Conservation (phyloP, 2,797 vertebrate genomes). For the Lutjanus argentimaculatus region DNA sequence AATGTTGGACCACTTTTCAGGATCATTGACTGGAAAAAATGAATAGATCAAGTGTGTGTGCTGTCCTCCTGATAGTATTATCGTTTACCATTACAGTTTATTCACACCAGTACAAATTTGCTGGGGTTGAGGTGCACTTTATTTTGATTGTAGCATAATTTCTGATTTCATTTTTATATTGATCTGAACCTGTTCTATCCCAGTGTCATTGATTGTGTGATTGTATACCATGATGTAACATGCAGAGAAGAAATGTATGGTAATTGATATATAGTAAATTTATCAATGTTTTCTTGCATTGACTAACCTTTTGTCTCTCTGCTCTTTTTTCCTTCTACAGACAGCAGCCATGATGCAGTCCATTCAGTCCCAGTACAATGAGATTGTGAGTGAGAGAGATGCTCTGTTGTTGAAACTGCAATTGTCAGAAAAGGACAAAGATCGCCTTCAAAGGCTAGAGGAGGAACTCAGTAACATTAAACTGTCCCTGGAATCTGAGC, state of each 20-base stretch:
- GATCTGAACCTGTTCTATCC: not conserved
- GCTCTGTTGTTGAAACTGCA: slow-evolving; percentile 90
- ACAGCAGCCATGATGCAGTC: slow-evolving; percentile 89
- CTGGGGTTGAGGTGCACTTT: not conserved
- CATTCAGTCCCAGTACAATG: slow-evolving; percentile 89
- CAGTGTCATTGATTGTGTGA: not conserved
- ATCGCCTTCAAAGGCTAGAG: slow-evolving; percentile 87
- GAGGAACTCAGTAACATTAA: slow-evolving; percentile 91
- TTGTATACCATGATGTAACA: slow-evolving; percentile 23
- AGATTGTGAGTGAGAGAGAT: slow-evolving; percentile 91
- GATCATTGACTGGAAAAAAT: not conserved
- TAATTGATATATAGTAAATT: not conserved
- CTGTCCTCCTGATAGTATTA: slow-evolving; percentile 1
- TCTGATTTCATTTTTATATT: not conserved
- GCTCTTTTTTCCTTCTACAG: slow-evolving; percentile 75
- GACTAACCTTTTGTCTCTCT: slow-evolving; percentile 44
- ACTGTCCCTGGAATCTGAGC: slow-evolving; percentile 88
- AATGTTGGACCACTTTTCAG: not conserved
- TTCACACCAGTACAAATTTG: not conserved
- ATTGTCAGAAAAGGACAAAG: slow-evolving; percentile 89
- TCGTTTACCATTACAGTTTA: not conserved
- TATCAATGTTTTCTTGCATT: slow-evolving; percentile 6
- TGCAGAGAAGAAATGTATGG: slow-evolving; percentile 7
- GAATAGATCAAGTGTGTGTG: slow-evolving; percentile 31
- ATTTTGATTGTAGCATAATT: slow-evolving; percentile 2